Conservation (phyloP, 2,113 vertebrate species). For the Eubucco bourcierii region DNA sequence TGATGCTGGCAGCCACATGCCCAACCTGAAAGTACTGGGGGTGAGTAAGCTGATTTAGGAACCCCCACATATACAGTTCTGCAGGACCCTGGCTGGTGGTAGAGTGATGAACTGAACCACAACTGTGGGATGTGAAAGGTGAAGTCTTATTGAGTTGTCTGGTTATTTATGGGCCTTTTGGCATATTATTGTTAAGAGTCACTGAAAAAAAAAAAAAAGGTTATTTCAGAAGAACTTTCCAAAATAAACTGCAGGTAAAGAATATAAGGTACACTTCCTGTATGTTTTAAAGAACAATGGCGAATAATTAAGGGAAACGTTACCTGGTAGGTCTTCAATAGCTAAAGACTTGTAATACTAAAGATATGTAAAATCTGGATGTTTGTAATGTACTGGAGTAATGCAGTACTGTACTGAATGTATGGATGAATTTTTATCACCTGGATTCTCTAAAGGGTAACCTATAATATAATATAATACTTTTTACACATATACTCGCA, state of each 20-base stretch:
- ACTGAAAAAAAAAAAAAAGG: background rate
- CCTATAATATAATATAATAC: too few relatives aligned
- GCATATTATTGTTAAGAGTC: background rate
- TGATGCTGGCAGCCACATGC: background rate
- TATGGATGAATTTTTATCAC: background rate
- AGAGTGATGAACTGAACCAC: background rate
- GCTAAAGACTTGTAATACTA: background rate
- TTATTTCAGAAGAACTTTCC: background rate
- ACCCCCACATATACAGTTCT: background rate
- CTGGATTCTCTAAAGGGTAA: accelerated
- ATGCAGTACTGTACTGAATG: background rate
- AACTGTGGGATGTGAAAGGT: background rate
- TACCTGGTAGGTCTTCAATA: background rate
- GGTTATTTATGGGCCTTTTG: background rate
- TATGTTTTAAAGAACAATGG: background rate
- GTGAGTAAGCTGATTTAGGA: background rate
- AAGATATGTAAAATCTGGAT: background rate
- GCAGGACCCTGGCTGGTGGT: background rate
- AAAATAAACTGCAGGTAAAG: background rate
- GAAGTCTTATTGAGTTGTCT: background rate
- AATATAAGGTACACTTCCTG: background rate
- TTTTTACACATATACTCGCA: background rate
- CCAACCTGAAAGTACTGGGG: background rate
- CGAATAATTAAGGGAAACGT: background rate
- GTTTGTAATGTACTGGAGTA: background rate